Conservation (phyloP, 1,140 invertebrate species). For the Arion vulgaris region DNA sequence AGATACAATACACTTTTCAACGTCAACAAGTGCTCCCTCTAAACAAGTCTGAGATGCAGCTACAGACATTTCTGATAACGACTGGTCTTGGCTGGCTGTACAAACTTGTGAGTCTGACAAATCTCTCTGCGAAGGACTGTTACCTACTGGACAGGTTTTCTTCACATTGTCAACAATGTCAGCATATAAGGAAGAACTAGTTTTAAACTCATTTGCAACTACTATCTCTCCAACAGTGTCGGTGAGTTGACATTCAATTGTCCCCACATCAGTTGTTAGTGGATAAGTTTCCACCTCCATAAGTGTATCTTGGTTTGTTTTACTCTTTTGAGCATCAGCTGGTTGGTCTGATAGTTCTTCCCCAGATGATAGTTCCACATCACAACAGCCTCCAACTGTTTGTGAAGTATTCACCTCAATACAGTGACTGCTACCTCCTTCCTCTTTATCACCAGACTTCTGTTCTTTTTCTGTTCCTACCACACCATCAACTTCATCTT, state of each 20-base stretch:
- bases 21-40: neutral
- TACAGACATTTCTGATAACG: too few relatives aligned
- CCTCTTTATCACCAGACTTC: neutral
- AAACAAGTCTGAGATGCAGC: too few relatives aligned
- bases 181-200: neutral
- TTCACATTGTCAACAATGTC: neutral
- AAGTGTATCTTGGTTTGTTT: neutral
- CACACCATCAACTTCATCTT: slow-evolving; percentile 18
- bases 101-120: neutral
- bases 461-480: neutral
- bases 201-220: neutral
- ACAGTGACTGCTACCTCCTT: neutral
- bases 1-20: neutral
- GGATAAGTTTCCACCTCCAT: neutral
- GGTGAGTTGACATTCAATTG: neutral
- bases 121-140: neutral
- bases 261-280: neutral
- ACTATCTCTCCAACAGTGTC: neutral
- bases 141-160: too few relatives aligned
- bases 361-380: neutral
- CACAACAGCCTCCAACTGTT: neutral
- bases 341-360: neutral
- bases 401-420: neutral
- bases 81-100: too few relatives aligned
- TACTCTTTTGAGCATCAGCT: neutral